Evolutionary conservation across 2,797 vertebrate genomes (phyloP), one percentile per base, ranked within the genome.

Genomic region (Melanotaenia trifasciata): DNA sequence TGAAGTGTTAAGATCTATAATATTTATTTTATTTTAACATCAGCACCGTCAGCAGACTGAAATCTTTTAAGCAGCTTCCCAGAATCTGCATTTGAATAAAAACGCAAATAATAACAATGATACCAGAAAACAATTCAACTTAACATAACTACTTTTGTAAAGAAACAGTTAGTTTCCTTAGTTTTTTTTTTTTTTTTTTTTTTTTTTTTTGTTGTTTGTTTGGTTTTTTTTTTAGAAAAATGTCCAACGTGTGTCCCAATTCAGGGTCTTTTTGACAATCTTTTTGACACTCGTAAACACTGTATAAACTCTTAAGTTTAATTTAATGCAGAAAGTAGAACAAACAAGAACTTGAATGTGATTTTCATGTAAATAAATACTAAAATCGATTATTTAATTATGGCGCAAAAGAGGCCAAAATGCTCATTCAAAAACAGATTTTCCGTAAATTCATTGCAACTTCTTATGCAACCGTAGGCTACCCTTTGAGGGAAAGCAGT

Each of bases 401-500:
- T 12, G 33, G 14, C 18, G 8, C 40, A 57, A 50, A n/a, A 5
- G 10, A 35, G 64, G 28, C 56, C 20, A 30, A 13, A 20, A 4
- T 22, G 10, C 33, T 68, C 32, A n/a, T 18, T 53, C 26, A 28
- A 0, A 20, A 40, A 43, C 47, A 63, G 60, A 57, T 0, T 18
- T 65, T 10, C 64, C 2, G 47, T 12, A 26, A 30, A 66, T 28
- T 53, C n/a, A 56, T 10, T 30, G 4, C 5, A 20, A 12, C 33
- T 53, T 3, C 0, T 60, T 56, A 36, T 72, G 45, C 13, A 78
- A 72, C 62, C n/a, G 20, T 6, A 32, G n/a, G n/a, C n/a, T 1
- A 40, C 30, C 30, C 3, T 30, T 5, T 30, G 3, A 30, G 30
- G 38, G 6, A 59, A 61, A 20, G 13, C 4, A 8, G 24, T 40